A percentile compares a stretch with the other conserved stretches of the same genome.
Conservation (phyloP, 2,888 invertebrate species). For the Amphimallon solstitiale region DNA sequence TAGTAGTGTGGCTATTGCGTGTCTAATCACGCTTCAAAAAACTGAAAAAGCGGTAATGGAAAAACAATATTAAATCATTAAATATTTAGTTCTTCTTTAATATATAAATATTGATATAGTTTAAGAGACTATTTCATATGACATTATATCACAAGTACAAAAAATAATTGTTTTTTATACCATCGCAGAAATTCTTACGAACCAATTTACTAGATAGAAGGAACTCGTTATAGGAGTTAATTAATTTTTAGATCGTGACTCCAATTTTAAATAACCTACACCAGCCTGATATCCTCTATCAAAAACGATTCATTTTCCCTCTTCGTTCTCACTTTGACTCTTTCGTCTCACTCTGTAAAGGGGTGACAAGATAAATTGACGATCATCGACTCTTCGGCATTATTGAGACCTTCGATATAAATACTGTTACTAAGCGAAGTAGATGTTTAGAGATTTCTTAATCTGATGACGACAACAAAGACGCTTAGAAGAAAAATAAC, state of each 20-base stretch:
- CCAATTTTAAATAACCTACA: conserved; percentile 19
- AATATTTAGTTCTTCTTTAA: conserved; percentile 1
- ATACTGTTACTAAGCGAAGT: conserved; percentile 15
- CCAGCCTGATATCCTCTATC: not conserved
- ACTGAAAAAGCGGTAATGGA: too few species aligned
- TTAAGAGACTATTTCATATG: conserved; percentile 7
- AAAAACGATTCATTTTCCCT: conserved; percentile 10
- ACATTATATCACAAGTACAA: not conserved
- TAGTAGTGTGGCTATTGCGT: too few species aligned
- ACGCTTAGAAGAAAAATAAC: not conserved
- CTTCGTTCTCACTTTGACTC: not conserved
- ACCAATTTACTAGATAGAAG: conserved; percentile 28
- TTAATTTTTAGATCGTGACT: conserved; percentile 34
- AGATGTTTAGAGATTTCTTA: conserved; percentile 16
- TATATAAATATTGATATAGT: conserved; percentile 4
- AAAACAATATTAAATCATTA: too few species aligned
- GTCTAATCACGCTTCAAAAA: too few species aligned
- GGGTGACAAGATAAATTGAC: conserved; percentile 23
- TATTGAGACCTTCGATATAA: conserved; percentile 24
- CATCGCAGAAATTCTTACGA: not conserved
- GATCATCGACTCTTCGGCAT: conserved; percentile 17
- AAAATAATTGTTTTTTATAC: conserved; percentile 20
- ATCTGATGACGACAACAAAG: conserved; percentile 11
- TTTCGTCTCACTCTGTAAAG: not conserved
- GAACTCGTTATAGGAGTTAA: conserved; percentile 23